Conservation (phyloP, 2,888 invertebrate genomes). For the Folsomia candida region DNA sequence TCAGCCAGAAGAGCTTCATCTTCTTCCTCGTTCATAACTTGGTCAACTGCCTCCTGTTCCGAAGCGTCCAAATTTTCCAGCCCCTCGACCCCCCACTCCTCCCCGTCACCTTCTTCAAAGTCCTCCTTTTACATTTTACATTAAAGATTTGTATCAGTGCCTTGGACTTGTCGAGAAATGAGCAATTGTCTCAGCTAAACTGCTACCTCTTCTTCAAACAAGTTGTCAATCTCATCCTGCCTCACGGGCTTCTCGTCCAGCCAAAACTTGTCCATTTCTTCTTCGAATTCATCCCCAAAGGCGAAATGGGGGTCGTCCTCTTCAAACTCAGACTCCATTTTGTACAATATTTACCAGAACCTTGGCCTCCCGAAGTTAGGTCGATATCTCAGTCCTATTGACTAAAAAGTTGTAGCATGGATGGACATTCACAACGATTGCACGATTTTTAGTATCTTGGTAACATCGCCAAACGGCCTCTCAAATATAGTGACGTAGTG, state of each 20-base stretch:
- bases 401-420: no score
- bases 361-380: no score
- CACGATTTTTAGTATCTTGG: no score
- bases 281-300: slow-evolving; percentile 22
- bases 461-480: no score
- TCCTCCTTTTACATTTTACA: no score
- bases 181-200: no score
- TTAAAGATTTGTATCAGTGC: neutral
- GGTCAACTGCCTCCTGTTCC: slow-evolving; percentile 4
- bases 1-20: slow-evolving; percentile 4
- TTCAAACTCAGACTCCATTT: no score
- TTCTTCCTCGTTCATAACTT: slow-evolving; percentile 25
- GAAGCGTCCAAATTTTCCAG: slow-evolving; percentile 5
- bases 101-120: slow-evolving; percentile 12
- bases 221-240: slow-evolving; percentile 10
- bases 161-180: no score
- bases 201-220: slow-evolving; percentile 5
- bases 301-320: slow-evolving; percentile 10
- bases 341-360: no score
- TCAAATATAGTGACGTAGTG: no score
- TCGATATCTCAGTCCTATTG: no score
- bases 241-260: slow-evolving; percentile 11
- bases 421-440: no score
- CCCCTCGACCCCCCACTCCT: neutral
- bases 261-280: slow-evolving; percentile 26